Base-by-base conservation (phyloP, 2,113 vertebrate genomes). In the Elanoides forficatus region DNA sequence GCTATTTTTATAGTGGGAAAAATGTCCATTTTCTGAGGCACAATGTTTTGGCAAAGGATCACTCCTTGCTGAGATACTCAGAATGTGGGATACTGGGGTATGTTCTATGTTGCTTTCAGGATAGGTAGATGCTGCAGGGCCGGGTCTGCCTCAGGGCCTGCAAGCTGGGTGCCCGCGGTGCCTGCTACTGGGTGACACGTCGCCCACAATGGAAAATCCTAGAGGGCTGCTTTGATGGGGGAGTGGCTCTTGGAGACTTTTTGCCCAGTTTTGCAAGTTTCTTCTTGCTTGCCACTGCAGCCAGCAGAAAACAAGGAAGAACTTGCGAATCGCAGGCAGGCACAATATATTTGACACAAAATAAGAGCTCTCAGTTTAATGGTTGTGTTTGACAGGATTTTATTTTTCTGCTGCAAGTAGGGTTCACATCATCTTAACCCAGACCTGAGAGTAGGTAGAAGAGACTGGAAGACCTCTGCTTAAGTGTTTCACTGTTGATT, bases 141-240 rank as follows among this genome's bases (percentile, higher is more conserved):
- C 56, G 15, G 32, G 29, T 71, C 34, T 29, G 52, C 6, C 48
- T 43, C 0, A 3, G 42, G 50, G 29, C 19, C n/a, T 0, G 0
- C 27, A 55, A 23, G 26, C 53, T 56, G 22, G 16, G 55, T 88
- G 59, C 66, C 26, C 45, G 8, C 38, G 32, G 53, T 72, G 47
- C 47, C 59, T 50, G 50, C 53, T 70, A 36, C 62, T 66, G 16
- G 13, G 75, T 84, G 76, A 53, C 70, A 19, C 1, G 4, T 71
- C 1, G 7, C 56, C 47, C 60, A 21, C 62, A 47, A 5, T 6
- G 40, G 58, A 52, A 88, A 68, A 63, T 80, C 74, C 66, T 80
- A 2, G 79, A 94, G 80, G 3, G 3, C 55, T 87, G 25, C 47
- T 85, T 40, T 7, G 1, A 2, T 34, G 26, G 42, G 29, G 38